These are phyloP conservation scores for Valencia hispanica DNA, from an alignment of 2,797 vertebrate species.

Conservation along the genomic window DNA sequence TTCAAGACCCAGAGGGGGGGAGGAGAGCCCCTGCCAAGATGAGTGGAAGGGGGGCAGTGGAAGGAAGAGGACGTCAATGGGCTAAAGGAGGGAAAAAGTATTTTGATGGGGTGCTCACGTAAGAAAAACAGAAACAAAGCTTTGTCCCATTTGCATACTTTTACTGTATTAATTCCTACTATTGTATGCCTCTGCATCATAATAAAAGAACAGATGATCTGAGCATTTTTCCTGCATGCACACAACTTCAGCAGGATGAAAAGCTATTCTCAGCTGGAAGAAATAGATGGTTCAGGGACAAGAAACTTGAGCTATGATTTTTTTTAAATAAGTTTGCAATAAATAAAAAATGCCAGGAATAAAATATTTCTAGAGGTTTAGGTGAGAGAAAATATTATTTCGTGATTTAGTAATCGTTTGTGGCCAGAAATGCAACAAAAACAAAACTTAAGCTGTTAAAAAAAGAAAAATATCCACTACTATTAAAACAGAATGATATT, in stretches of 20 bases:
- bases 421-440: neutral
- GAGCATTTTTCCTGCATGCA: neutral
- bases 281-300: neutral
- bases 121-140: slow-evolving; percentile 43
- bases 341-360: neutral
- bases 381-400: neutral
- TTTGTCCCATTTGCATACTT: slow-evolving; percentile 32
- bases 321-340: neutral
- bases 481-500: neutral
- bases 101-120: slow-evolving; percentile 30
- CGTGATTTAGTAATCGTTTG: neutral
- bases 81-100: slow-evolving; percentile 15
- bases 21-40: slow-evolving; percentile 40
- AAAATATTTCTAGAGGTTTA: neutral
- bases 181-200: neutral
- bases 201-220: neutral
- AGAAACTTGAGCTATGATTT: slow-evolving; percentile 13
- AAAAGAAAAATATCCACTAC: neutral
- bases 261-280: slow-evolving; percentile 8
- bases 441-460: neutral
- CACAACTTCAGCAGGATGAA: slow-evolving; percentile 4
- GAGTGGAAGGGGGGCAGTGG: slow-evolving; percentile 28
- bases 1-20: slow-evolving; percentile 35
- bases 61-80: slow-evolving; percentile 13
- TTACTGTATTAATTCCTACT: neutral